Evolutionary conservation across 2,888 invertebrate species (phyloP), one percentile per base, ranked within the genome.

Genomic region (Boloria euphrosyne): DNA sequence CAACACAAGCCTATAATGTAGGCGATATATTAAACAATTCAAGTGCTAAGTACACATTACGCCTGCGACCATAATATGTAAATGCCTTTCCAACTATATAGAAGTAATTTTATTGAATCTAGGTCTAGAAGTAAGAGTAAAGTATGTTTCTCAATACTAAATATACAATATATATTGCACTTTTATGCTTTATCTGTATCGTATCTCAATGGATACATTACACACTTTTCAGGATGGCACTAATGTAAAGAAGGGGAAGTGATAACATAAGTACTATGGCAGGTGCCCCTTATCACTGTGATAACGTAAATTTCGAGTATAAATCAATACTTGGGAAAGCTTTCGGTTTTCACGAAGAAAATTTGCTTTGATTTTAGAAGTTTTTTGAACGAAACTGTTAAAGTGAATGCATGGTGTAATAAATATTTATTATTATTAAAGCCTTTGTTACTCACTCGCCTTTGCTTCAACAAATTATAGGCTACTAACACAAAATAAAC

Each of bases 301-400:
- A 90, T 90, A 91, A 87, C 79, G 83, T 67, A 75, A 79, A 86
- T 86, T 78, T 83, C 79, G 76, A 86, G 82, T 83, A 81, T 74
- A 85, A 90, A 91, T 91, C 90, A 85, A 91, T 90, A 90, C 78
- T 75, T 73, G 62, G 68, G 68, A 70, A 79, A 71, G 80, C 84
- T 81, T 81, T 80, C 79, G 71, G 76, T 74, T 75, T 79, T 79
- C 76, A 60, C 62, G 54, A 63, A 59, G 54, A 44, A 22, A 22
- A 46, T 58, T 65, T 44, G 4, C 16, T 16, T 44, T 57, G 46
- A 13, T 16, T 27, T 57, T 46, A 13, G 44, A 57, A 46, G 16
- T 27, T 38, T 10, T 10, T 38, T 38, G 31, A 38, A 10, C 31
- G 31, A 38, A 38, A 38, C 31, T 38, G 5, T 27, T 38, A 10